phyloP scores from a whole-genome alignment of 1,140 invertebrate genomes.

The Procambarus clarkii region DNA sequence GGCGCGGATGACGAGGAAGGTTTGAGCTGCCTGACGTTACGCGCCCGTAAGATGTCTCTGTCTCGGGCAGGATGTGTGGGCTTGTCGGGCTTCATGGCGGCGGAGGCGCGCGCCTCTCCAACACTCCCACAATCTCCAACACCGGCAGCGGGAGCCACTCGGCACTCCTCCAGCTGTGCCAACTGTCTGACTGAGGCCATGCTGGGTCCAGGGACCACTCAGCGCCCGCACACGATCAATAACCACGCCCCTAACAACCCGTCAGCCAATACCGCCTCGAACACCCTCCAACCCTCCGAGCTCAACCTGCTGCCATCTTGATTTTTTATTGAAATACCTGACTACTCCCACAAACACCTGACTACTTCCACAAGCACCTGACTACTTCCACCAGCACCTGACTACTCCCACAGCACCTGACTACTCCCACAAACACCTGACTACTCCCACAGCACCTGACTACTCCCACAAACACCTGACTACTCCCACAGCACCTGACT shows the following conservation, averaged over 20 bases:
- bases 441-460: too few species aligned
- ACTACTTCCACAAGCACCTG: too few species aligned
- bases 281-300: slow-evolving; percentile 6
- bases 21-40: slow-evolving; percentile 36
- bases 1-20: neutral
- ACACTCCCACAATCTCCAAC: neutral
- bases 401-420: too few species aligned
- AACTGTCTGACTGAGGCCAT: slow-evolving; percentile 52
- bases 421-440: too few species aligned
- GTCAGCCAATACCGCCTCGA: neutral
- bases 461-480: too few species aligned
- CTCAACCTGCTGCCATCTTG: slow-evolving; percentile 27
- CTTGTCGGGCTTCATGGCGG: slow-evolving; percentile 57
- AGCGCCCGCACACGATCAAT: slow-evolving; percentile 51
- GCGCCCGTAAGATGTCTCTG: slow-evolving; percentile 49
- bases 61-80: slow-evolving; percentile 28
- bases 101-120: neutral
- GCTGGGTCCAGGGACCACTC: slow-evolving; percentile 38
- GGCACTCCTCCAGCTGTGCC: slow-evolving; percentile 33
- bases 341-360: too few species aligned
- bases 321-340: neutral
- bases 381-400: too few species aligned
- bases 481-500: too few species aligned
- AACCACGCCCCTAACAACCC: slow-evolving; percentile 29
- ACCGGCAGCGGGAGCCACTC: neutral